Conservation (phyloP, 2,888 invertebrate species). For the Malthinus seriepunctatus region DNA sequence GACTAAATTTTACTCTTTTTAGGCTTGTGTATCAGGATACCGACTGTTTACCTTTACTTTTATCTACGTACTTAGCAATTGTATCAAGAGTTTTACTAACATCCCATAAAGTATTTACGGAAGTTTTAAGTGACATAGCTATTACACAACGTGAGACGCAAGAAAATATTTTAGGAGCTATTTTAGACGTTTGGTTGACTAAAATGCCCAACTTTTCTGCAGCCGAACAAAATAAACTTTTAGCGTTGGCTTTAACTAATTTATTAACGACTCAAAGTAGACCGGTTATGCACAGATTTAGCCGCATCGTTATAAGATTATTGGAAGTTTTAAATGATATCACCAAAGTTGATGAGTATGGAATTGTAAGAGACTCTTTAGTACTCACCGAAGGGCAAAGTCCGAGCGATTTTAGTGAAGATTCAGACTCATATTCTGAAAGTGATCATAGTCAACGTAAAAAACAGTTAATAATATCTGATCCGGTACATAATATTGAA, state of each 20-base stretch:
- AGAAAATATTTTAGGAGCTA: conserved; percentile 68
- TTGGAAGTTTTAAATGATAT: conserved; percentile 81
- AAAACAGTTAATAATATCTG: conserved; percentile 67
- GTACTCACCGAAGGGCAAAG: conserved; percentile 50
- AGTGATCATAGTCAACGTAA: conserved; percentile 77
- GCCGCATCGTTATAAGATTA: conserved; percentile 72
- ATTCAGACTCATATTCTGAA: conserved; percentile 63
- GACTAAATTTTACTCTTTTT: conserved; percentile 31
- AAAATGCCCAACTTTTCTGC: conserved; percentile 79
- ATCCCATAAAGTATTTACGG: conserved; percentile 68
- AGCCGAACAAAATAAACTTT: conserved; percentile 80
- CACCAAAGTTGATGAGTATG: conserved; percentile 70
- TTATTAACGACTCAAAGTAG: conserved; percentile 70
- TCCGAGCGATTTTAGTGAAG: conserved; percentile 58
- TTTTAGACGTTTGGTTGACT: conserved; percentile 78
- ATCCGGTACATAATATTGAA: conserved; percentile 81
- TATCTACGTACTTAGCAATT: conserved; percentile 78
- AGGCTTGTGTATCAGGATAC: conserved; percentile 71
- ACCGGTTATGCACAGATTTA: conserved; percentile 71
- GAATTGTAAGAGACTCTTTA: conserved; percentile 52
- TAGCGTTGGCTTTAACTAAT: conserved; percentile 68
- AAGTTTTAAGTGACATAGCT: conserved; percentile 58
- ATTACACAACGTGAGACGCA: conserved; percentile 57
- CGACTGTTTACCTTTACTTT: conserved; percentile 69
- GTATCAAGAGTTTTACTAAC: conserved; percentile 76